phyloP scores from a whole-genome alignment of 2,888 invertebrate genomes.

The Lydus trimaculatus region DNA sequence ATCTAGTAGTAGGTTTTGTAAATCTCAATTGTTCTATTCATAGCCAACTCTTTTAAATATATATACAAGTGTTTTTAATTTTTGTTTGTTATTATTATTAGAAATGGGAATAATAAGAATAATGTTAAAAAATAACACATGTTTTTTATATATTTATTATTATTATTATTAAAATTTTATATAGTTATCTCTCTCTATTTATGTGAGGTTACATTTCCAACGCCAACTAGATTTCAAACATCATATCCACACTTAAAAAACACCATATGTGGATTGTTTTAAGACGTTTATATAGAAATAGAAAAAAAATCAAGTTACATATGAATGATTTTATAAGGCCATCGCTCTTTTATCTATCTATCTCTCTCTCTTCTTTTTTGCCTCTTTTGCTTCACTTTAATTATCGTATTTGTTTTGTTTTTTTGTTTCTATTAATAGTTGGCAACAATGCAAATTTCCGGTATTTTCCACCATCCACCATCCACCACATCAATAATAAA shows the following conservation, averaged over 20 bases:
- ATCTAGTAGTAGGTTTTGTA: not conserved
- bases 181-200: not conserved
- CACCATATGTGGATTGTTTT: slow-evolving; percentile 4
- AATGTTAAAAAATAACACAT: not conserved
- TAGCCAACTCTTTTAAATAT: no score
- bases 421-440: no score
- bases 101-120: not conserved
- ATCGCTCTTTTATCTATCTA: not conserved
- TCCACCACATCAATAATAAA: no score
- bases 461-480: no score
- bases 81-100: not conserved
- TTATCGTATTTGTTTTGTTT: not conserved
- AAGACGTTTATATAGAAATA: no score
- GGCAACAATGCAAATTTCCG: not conserved
- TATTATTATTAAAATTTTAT: not conserved
- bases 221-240: slow-evolving; percentile 2
- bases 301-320: not conserved
- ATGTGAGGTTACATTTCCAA: not conserved
- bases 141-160: no score
- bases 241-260: not conserved
- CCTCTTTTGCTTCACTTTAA: not conserved
- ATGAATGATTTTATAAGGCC: slow-evolving; percentile 2
- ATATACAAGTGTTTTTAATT: not conserved
- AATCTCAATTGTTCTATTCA: not conserved
- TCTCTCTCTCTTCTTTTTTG: not conserved